phyloP scores from a whole-genome alignment of 2,888 invertebrate genomes.

The Neoscelio sp. region DNA sequence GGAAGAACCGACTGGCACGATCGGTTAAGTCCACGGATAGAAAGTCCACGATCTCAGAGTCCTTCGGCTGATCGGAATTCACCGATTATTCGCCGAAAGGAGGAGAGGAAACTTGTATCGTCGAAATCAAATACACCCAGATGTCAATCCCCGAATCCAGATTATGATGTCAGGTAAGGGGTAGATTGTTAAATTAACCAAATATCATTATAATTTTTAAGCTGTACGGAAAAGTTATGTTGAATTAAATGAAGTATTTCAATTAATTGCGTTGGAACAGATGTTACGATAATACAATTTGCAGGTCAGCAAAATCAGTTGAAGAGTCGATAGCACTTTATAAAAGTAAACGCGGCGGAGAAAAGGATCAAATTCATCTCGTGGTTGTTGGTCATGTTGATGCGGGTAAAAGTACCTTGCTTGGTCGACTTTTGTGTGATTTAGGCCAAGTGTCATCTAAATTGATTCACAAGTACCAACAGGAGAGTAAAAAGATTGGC shows the following conservation, averaged over 20 bases:
- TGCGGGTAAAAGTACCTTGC: constrained; percentile 98
- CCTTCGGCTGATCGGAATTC: constrained; percentile 76
- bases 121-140: constrained; percentile 85
- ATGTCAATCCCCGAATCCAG: constrained; percentile 85
- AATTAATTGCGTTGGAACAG: no score
- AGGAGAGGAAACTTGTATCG: constrained; percentile 75
- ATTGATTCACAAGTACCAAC: constrained; percentile 95
- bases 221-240: no score
- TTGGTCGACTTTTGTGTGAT: constrained; percentile 96
- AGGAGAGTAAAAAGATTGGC: constrained; percentile 97
- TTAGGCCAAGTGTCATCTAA: constrained; percentile 88
- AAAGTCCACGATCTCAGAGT: constrained; percentile 77
- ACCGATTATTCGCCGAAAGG: constrained; percentile 75
- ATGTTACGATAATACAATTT: no score
- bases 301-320: constrained; percentile 82
- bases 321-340: constrained; percentile 87
- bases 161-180: constrained; percentile 43
- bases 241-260: no score
- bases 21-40: constrained; percentile 71
- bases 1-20: constrained; percentile 74
- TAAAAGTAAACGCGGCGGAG: constrained; percentile 89
- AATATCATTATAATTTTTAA: background rate
- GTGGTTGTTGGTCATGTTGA: constrained; percentile 98
- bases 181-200: background rate
- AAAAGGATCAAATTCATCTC: constrained; percentile 95